A percentile compares a stretch with the other conserved stretches of the same genome.
Conservation (phyloP, 2,797 vertebrate genomes). For the Pipistrellus pipistrellus region DNA sequence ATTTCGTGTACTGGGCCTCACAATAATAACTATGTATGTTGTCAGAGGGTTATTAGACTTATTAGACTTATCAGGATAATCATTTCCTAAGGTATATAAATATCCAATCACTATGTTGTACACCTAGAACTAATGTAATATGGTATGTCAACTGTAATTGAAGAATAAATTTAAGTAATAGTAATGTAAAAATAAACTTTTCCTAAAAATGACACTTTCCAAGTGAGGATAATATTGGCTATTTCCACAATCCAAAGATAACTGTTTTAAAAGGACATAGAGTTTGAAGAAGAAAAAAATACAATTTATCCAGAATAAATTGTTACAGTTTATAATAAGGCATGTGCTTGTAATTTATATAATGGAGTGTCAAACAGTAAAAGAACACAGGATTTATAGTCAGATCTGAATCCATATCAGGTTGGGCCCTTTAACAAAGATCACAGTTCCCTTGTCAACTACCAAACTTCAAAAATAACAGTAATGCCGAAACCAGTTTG, state of each 20-base stretch:
- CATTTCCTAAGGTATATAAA: background rate
- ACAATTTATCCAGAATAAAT: background rate
- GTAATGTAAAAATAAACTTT: background rate
- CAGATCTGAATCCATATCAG: background rate
- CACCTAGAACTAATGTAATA: background rate
- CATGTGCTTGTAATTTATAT: background rate
- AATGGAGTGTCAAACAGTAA: background rate
- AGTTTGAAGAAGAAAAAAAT: constrained; percentile 2
- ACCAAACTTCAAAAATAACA: background rate
- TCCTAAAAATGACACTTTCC: background rate
- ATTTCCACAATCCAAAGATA: constrained; percentile 17
- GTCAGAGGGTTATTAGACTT: background rate
- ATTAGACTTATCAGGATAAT: background rate
- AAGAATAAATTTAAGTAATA: constrained; percentile 7
- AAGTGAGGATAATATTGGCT: background rate
- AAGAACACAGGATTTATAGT: background rate
- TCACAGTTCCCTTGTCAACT: background rate
- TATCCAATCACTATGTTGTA: background rate
- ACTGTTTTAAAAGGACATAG: constrained; percentile 8
- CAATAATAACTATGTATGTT: background rate
- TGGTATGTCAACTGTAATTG: background rate
- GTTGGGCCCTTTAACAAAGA: background rate
- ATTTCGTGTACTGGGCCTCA: background rate
- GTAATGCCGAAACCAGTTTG: no score
- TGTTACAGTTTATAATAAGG: background rate